Conservation (phyloP, 2,888 invertebrate species). For the Aphodius granarius region DNA sequence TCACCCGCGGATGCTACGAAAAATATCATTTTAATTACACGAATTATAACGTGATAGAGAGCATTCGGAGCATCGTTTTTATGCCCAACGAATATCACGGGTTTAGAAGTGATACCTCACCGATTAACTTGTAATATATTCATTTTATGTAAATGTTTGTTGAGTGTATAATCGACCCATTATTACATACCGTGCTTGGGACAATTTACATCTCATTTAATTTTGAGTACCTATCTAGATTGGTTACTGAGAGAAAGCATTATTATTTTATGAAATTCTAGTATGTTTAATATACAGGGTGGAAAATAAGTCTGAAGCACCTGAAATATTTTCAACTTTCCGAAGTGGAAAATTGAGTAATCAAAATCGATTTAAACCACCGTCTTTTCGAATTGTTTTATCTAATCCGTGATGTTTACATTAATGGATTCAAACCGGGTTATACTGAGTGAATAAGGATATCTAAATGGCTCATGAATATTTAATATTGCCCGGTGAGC, state of each 20-base stretch:
- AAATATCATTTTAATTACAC: constrained; percentile 22
- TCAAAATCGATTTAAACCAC: background rate
- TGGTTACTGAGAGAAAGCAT: background rate
- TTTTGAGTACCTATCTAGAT: background rate
- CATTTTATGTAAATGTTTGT: background rate
- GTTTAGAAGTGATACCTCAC: background rate
- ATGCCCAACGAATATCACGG: background rate
- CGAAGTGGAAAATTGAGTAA: too few species aligned
- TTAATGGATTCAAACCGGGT: background rate
- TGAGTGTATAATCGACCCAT: background rate
- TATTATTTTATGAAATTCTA: too few species aligned
- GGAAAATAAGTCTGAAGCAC: too few species aligned
- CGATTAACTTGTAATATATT: background rate
- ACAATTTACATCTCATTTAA: background rate
- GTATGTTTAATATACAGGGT: too few species aligned
- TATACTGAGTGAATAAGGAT: background rate
- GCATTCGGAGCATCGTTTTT: constrained; percentile 4
- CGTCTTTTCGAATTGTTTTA: background rate
- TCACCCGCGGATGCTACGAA: constrained; percentile 7
- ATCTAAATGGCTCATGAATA: background rate
- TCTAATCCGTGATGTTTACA: background rate
- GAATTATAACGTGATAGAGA: constrained; percentile 18
- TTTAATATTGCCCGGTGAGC: background rate
- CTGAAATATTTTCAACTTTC: too few species aligned
- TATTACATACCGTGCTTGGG: background rate